A percentile compares a stretch with the other conserved stretches of the same genome.
phyloP scores from a whole-genome alignment of 2,888 invertebrate genomes.

The Muscina levida region DNA sequence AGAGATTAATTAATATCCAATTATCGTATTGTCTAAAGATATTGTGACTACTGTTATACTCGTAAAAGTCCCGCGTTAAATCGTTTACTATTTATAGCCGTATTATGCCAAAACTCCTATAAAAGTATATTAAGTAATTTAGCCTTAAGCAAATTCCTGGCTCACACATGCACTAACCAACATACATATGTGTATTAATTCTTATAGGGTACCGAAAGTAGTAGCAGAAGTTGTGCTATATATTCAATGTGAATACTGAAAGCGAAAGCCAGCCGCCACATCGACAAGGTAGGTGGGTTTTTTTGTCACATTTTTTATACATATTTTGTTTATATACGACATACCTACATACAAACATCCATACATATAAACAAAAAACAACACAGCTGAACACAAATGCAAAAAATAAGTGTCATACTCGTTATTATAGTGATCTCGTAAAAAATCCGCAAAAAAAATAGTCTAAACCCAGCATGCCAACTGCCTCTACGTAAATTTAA shows the following conservation, averaged over 20 bases:
- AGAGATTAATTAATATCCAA: too few species aligned
- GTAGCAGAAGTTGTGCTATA: conserved; percentile 13
- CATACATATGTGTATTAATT: neutral
- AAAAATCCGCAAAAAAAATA: conserved; percentile 18
- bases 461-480: conserved; percentile 23
- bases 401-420: conserved; percentile 60
- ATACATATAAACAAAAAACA: conserved; percentile 21
- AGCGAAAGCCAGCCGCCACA: conserved; percentile 76
- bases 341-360: too few species aligned
- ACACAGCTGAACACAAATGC: conserved; percentile 31
- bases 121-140: neutral
- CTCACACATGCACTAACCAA: neutral
- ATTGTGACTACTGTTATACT: too few species aligned
- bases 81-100: neutral
- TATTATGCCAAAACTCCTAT: neutral
- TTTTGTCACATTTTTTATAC: conserved; percentile 55
- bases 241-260: conserved; percentile 72
- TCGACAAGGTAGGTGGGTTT: conserved; percentile 78
- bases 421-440: conserved; percentile 57
- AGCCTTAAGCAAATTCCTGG: neutral
- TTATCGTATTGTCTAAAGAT: too few species aligned
- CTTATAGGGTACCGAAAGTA: conserved; percentile 27
- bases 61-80: neutral
- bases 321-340: conserved; percentile 40
- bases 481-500: conserved; percentile 27